Conservation (phyloP, 1,140 invertebrate species). For the Psilanteris sp. region DNA sequence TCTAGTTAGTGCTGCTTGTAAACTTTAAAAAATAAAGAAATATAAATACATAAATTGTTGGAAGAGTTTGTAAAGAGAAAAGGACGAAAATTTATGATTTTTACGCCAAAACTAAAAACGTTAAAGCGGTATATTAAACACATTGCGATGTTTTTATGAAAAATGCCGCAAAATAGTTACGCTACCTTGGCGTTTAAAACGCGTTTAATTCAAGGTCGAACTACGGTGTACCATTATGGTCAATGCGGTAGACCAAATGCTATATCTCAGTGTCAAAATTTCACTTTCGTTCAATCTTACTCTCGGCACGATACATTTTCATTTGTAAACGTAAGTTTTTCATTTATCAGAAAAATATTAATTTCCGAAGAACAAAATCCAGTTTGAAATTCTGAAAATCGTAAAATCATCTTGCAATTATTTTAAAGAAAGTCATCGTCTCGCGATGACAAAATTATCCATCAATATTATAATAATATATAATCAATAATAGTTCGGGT, state of each 20-base stretch:
- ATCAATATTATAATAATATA: too few species aligned
- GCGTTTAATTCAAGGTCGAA: constrained; percentile 57
- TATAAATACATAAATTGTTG: too few species aligned
- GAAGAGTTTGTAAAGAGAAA: too few species aligned
- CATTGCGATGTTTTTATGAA: constrained; percentile 43
- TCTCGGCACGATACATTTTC: constrained; percentile 35
- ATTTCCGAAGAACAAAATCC: too few species aligned
- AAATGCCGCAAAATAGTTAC: constrained; percentile 51
- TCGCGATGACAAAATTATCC: too few species aligned
- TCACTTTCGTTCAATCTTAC: constrained; percentile 40
- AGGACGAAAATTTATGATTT: constrained; percentile 64
- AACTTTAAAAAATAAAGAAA: constrained; percentile 37
- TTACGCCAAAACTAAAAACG: constrained; percentile 32
- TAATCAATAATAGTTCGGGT: too few species aligned
- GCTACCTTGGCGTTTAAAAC: constrained; percentile 38
- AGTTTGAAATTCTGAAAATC: too few species aligned
- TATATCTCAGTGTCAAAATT: constrained; percentile 57
- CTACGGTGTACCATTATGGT: constrained; percentile 65
- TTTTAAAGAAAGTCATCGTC: too few species aligned
- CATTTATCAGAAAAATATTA: too few species aligned
- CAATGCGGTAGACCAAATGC: constrained; percentile 66
- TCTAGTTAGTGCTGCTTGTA: too few species aligned
- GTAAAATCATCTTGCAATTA: too few species aligned
- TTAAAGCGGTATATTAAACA: constrained; percentile 36
- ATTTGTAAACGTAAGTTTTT: too few species aligned